phyloP scores from a whole-genome alignment of 2,113 vertebrate species.

The Daphoenositta chrysoptera region DNA sequence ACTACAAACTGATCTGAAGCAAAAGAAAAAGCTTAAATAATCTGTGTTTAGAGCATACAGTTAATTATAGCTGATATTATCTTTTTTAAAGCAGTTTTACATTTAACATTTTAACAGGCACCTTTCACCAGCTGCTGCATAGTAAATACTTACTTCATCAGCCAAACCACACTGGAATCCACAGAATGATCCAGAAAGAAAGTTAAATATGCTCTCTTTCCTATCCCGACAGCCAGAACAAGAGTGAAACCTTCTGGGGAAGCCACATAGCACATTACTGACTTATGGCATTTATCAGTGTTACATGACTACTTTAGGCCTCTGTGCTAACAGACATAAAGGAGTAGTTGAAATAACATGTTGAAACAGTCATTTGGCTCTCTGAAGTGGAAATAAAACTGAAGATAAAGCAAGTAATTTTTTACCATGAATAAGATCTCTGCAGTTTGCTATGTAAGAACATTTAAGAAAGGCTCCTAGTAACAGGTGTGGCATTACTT shows the following conservation, averaged over 20 bases:
- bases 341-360: neutral
- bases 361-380: neutral
- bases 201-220: neutral
- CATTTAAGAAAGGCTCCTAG: neutral
- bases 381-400: neutral
- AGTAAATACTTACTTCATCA: neutral
- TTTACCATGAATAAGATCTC: neutral
- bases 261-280: neutral
- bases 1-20: neutral
- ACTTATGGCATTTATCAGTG: neutral
- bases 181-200: neutral
- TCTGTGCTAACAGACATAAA: neutral
- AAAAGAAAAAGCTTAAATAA: neutral
- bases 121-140: neutral
- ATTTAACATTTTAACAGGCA: neutral
- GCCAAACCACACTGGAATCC: neutral
- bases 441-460: neutral
- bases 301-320: neutral
- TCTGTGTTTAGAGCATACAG: neutral
- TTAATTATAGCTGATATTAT: rapidly evolving
- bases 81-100: neutral
- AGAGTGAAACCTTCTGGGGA: neutral
- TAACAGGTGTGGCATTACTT: neutral
- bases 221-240: neutral
- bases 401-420: neutral